These are phyloP conservation scores for Sinocyclocheilus rhinocerous DNA, from an alignment of 2,113 vertebrate species.

Conservation along the genomic window DNA sequence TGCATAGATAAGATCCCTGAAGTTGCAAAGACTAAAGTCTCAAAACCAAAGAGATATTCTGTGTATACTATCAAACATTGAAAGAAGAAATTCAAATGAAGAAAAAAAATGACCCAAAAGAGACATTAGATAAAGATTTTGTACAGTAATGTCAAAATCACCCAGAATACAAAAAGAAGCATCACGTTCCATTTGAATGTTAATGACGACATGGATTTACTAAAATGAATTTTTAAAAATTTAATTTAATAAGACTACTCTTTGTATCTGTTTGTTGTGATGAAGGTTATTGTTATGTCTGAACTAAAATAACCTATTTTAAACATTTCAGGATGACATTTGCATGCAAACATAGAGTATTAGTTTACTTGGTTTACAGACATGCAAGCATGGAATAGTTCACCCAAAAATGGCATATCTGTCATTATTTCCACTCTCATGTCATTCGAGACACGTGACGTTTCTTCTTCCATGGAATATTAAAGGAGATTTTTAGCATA, in stretches of 20 bases:
- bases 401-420: background rate
- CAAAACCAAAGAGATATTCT: no score
- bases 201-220: background rate
- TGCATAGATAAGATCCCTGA: no score
- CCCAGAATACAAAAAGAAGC: background rate
- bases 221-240: background rate
- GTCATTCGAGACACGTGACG: background rate
- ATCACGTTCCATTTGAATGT: background rate
- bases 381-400: conserved; percentile 8
- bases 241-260: background rate
- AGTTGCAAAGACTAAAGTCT: no score
- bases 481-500: background rate
- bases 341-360: background rate
- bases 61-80: background rate
- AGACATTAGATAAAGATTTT: background rate
- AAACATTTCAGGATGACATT: background rate
- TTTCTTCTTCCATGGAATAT: background rate
- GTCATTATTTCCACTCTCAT: background rate
- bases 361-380: background rate
- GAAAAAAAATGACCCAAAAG: background rate
- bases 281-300: background rate
- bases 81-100: no score
- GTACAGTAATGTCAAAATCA: background rate
- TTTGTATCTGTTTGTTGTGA: background rate
- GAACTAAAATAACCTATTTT: background rate